Conservation (phyloP, 2,888 invertebrate species). For the Arctia plantaginis region DNA sequence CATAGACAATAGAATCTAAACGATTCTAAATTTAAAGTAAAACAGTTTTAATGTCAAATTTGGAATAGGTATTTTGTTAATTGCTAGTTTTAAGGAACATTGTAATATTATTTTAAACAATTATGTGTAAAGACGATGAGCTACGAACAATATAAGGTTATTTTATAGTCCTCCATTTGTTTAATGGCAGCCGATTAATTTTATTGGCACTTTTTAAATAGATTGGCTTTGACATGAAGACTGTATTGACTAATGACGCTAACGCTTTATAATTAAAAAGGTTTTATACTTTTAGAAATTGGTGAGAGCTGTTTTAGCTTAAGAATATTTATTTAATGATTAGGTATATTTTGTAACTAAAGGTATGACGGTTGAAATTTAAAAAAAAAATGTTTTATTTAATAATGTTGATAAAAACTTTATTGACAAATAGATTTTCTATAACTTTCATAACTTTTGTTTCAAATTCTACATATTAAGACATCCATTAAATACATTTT, state of each 20-base stretch:
- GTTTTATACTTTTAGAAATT: background rate
- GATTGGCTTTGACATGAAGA: conserved; percentile 22
- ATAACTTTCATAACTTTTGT: background rate
- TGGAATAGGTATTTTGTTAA: background rate
- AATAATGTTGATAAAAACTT: background rate
- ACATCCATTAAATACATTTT: background rate
- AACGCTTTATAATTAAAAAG: background rate
- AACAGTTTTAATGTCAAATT: background rate
- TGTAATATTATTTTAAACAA: conserved; percentile 12
- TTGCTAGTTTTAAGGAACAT: background rate
- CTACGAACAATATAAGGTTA: conserved; percentile 22
- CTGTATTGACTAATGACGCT: conserved; percentile 4
- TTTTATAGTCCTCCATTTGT: conserved; percentile 35
- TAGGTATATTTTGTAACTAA: background rate
- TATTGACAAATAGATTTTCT: background rate
- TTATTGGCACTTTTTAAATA: conserved; percentile 40
- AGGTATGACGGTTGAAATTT: background rate
- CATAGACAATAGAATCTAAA: background rate
- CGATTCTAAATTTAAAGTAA: background rate
- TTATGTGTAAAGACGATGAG: conserved; percentile 16
- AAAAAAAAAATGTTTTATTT: too few relatives aligned
- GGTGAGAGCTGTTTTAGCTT: too few relatives aligned
- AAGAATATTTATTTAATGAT: too few relatives aligned
- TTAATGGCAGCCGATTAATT: conserved; percentile 28
- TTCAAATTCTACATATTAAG: background rate